phyloP scores from a whole-genome alignment of 2,888 invertebrate genomes.

The Lymantria dispar region DNA sequence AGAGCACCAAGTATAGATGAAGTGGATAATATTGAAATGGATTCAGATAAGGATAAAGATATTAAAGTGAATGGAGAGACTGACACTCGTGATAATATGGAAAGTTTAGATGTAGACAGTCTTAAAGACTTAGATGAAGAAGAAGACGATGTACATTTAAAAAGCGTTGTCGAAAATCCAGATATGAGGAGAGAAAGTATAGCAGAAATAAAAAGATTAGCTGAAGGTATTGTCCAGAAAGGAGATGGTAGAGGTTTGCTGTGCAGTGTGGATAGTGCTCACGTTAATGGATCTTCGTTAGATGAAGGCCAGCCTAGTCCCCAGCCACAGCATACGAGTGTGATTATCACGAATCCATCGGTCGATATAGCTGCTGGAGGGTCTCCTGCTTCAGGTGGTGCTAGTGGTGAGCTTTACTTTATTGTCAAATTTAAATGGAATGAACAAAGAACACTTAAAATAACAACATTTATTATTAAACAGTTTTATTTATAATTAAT shows the following conservation, averaged over 20 bases:
- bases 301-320: conserved; percentile 56
- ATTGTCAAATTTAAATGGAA: too few species aligned
- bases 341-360: conserved; percentile 88
- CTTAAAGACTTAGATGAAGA: conserved; percentile 77
- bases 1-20: conserved; percentile 78
- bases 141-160: conserved; percentile 63
- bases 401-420: conserved; percentile 52
- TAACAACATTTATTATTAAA: too few species aligned
- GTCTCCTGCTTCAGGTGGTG: conserved; percentile 71
- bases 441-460: too few species aligned
- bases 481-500: too few species aligned
- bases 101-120: conserved; percentile 62
- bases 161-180: conserved; percentile 71
- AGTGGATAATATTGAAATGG: conserved; percentile 71
- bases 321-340: conserved; percentile 81
- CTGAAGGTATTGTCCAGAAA: conserved; percentile 77
- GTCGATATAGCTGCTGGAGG: conserved; percentile 82
- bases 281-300: conserved; percentile 62
- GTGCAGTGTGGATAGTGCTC: conserved; percentile 73
- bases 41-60: conserved; percentile 62
- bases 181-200: conserved; percentile 74
- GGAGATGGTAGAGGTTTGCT: conserved; percentile 69
- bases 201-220: conserved; percentile 74
- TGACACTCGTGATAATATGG: conserved; percentile 79
- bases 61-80: conserved; percentile 78